Conservation (phyloP, 2,888 invertebrate genomes). For the Pachliopta kotzebuea region DNA sequence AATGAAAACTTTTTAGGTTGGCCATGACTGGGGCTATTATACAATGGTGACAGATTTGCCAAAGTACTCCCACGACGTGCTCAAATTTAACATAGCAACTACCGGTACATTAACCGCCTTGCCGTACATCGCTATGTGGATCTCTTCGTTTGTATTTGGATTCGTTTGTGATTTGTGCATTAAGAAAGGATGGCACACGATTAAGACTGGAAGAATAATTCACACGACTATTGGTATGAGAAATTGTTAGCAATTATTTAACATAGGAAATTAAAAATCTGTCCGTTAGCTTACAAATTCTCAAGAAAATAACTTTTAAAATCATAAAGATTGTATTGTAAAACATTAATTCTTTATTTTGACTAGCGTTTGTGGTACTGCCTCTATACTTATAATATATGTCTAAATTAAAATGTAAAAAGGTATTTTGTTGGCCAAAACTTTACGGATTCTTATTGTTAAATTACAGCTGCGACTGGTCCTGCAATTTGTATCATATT, state of each 20-base stretch:
- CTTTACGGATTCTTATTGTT: background rate
- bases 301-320: too few species aligned
- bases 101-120: slow-evolving; percentile 84
- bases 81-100: slow-evolving; percentile 83
- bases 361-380: too few species aligned
- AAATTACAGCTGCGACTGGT: slow-evolving; percentile 79
- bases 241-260: too few species aligned
- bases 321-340: too few species aligned
- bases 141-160: slow-evolving; percentile 83
- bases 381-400: too few species aligned
- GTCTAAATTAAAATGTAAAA: too few species aligned
- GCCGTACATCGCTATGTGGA: slow-evolving; percentile 85
- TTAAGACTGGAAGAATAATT: slow-evolving; percentile 82
- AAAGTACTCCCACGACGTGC: slow-evolving; percentile 83
- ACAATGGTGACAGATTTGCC: slow-evolving; percentile 87
- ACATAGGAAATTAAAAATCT: too few species aligned
- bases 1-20: slow-evolving; percentile 52
- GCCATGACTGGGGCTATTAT: slow-evolving; percentile 85
- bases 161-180: slow-evolving; percentile 86
- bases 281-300: too few species aligned
- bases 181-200: slow-evolving; percentile 78
- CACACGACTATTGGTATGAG: slow-evolving; percentile 86
- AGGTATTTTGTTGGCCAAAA: too few species aligned
- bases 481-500: slow-evolving; percentile 83
- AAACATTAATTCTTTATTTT: too few species aligned